Base-by-base conservation (phyloP, 2,888 invertebrate species). In the Strigamia transsilvanica region DNA sequence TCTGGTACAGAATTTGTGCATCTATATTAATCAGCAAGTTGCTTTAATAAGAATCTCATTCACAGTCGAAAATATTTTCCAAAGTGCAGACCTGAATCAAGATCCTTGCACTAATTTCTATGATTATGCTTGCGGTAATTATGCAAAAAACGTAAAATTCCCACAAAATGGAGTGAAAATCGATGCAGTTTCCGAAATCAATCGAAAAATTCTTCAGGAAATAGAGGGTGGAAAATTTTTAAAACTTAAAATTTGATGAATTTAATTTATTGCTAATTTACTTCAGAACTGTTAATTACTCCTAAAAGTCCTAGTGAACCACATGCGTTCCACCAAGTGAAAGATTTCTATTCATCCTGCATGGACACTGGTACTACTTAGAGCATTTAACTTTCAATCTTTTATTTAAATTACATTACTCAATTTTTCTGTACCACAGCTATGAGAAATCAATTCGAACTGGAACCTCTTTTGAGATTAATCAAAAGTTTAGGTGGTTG, bases 31-130 rank as follows among this genome's bases (percentile, higher is more conserved):
- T 56, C 21, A 56, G 38, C 18, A 56, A 56, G 6, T 56, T n/a
- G n/a, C 15, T 9, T 18, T 6, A 56, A 56, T 2, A 2, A 4
- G 56, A 18, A 21, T 56, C n/a, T 18, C 18, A 18, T 56, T 56
- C 7, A 5, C 7, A 56, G 56, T 56, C 21, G 56, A 56, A 56
- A 21, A 21, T 2, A 56, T 56, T 56, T 18, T 56, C 9, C n/a
- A 56, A 56, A 56, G n/a, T 18, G 56, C 56, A 18, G 80, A 80
- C 23, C 13, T 21, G 13, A 80, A 27, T 1, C 92, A 93, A 9
- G 93, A 94, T 84, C 94, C 94, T 0, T 94, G 94, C 87, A 93
- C 94, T 85, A 93, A 95, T 86, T 94, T 95, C 88, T 94, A 94
- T 87, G 90, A 92, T 85, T 94, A 93, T 87, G 91, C 94, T 0